phyloP scores from a whole-genome alignment of 2,888 invertebrate genomes.

The Parochlus steinenii region DNA sequence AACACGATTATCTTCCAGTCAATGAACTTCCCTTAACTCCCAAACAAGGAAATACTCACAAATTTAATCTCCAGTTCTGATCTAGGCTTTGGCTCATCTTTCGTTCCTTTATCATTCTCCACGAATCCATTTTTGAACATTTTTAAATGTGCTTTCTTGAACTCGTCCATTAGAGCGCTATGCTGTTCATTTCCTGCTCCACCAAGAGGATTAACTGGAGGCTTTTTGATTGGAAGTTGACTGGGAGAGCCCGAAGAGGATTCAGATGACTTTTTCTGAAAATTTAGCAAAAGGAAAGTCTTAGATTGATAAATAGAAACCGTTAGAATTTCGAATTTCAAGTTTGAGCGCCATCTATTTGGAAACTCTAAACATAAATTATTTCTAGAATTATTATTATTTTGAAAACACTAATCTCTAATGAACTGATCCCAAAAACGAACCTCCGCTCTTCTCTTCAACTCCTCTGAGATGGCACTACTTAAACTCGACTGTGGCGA shows the following conservation, averaged over 20 bases:
- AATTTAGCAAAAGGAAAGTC: neutral
- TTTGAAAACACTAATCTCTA: neutral
- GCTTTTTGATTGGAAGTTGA: neutral
- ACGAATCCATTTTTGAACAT: constrained; percentile 51
- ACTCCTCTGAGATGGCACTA: constrained; percentile 52
- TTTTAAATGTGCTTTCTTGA: constrained; percentile 71
- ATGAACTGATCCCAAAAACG: constrained; percentile 11
- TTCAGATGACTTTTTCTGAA: constrained; percentile 2
- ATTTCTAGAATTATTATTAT: no score
- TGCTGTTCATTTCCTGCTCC: constrained; percentile 49
- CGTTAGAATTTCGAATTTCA: no score
- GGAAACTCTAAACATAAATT: no score
- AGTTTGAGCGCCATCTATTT: no score
- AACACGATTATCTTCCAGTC: no score
- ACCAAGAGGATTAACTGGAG: constrained; percentile 15
- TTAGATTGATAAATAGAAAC: neutral
- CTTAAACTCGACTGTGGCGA: constrained; percentile 36
- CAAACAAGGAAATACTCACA: no score
- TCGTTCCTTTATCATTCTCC: constrained; percentile 26
- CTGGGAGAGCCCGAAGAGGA: neutral
- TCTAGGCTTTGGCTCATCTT: no score
- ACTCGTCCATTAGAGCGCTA: constrained; percentile 72
- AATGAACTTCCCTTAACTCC: no score
- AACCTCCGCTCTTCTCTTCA: constrained; percentile 50
- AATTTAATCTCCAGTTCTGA: no score